phyloP scores from a whole-genome alignment of 2,113 vertebrate genomes.

The Sceloporus undulatus region DNA sequence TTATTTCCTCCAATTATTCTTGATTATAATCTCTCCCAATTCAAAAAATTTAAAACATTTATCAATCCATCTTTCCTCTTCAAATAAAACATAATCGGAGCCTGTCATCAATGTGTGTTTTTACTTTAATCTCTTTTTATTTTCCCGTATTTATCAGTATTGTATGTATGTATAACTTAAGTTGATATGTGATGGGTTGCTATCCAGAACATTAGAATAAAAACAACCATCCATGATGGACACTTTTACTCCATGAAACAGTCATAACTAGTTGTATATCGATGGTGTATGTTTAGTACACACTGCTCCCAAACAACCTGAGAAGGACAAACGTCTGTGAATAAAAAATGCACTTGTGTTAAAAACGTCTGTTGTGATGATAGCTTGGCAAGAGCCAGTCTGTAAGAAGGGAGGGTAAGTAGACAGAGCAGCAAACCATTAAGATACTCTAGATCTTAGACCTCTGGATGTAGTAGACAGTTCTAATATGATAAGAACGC shows the following conservation, averaged over 20 bases:
- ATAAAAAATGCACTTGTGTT: background rate
- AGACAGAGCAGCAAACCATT: background rate
- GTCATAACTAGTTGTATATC: rapidly evolving
- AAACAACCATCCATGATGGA: background rate
- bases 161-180: background rate
- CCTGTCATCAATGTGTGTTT: background rate
- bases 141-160: background rate
- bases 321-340: rapidly evolving
- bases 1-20: too few species aligned
- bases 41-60: too few species aligned
- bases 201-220: too few species aligned
- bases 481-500: background rate
- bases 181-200: background rate
- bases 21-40: too few species aligned
- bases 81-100: background rate
- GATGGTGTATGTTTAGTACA: background rate
- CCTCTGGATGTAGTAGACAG: background rate
- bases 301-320: too few species aligned
- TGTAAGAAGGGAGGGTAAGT: background rate
- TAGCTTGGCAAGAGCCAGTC: background rate
- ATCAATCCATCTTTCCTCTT: too few species aligned
- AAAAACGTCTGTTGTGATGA: background rate
- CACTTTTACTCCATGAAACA: background rate
- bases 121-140: background rate
- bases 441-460: background rate